Base-by-base conservation (phyloP, 2,888 invertebrate species). In the Eudasyphora cyanicolor region DNA sequence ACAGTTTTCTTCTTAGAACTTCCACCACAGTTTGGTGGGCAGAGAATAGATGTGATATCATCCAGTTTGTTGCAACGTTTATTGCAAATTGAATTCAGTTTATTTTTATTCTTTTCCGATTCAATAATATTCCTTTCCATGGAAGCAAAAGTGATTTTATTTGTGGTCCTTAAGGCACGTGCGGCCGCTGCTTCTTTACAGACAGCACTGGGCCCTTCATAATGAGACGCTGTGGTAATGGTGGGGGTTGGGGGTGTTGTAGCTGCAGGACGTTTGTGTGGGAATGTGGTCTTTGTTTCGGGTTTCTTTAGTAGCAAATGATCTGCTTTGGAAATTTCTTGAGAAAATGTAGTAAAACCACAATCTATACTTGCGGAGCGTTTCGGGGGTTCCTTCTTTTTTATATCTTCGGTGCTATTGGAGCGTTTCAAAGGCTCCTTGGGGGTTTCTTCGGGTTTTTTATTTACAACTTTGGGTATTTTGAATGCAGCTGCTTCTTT, bases 81-180 rank as follows among this genome's bases (percentile, higher is more conserved):
- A n/a, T 42, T 81, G 12, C 82, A 76, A 4, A 38, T 62, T 10
- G 32, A 19, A 8, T 73, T 76, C 45, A 87, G 79, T 79, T 85
- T 83, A 27, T 78, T 81, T 82, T 82, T 76, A 19, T 86, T 82
- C 27, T 86, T 35, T 7, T 76, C 76, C 4, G 82, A 73, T 62
- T 88, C 64, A 2, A 76, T 45, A 49, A 86, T 87, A 21, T 88
- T 84, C 0, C 87, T 87, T 4, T 90, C 86, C 90, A 90, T 88
- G 1, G 87, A 87, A 2, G 89, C 90, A 79, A 90, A 90, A 27
- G 88, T 89, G 0, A 90, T 86, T 82, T 87, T 87, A 32, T 87
- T 87, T 45, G 83, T 86, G 32, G 82, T 86, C 5, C 86, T 82
- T 45, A 76, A 27, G 6, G 84, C 79, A 12, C 87, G 86, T 0